These are phyloP conservation scores for Paratrypauchen microcephalus DNA, from an alignment of 2,797 vertebrate species.

Conservation along the genomic window DNA sequence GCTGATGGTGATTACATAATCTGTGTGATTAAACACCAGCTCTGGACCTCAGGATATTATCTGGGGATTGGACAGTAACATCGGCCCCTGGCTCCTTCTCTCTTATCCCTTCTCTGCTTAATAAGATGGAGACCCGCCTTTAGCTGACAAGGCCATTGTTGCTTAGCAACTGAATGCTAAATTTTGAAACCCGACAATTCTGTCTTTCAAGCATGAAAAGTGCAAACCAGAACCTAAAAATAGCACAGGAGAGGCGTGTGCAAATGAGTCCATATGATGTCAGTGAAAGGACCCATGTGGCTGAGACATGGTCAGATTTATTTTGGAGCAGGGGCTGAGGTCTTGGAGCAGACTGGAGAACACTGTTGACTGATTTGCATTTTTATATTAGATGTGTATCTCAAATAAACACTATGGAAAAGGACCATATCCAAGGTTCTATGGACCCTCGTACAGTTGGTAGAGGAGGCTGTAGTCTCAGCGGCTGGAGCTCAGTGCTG, in stretches of 20 bases:
- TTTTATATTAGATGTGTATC: background rate
- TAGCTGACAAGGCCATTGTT: conserved; percentile 68
- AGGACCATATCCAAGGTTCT: background rate
- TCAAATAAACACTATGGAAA: conserved; percentile 5
- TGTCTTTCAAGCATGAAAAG: conserved; percentile 70
- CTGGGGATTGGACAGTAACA: conserved; percentile 56
- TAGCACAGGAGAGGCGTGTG: conserved; percentile 39
- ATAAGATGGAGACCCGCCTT: conserved; percentile 72
- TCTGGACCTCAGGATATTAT: conserved; percentile 63
- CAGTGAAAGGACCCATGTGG: conserved; percentile 49
- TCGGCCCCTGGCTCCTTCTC: conserved; percentile 46
- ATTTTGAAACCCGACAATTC: conserved; percentile 75
- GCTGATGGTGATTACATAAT: conserved; percentile 70
- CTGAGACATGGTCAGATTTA: conserved; percentile 64
- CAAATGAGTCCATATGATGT: conserved; percentile 45
- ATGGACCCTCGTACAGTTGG: background rate
- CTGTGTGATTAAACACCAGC: conserved; percentile 67
- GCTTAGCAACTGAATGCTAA: conserved; percentile 83
- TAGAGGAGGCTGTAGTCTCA: background rate
- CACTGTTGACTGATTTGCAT: conserved; percentile 23
- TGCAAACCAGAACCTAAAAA: conserved; percentile 69
- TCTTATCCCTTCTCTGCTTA: conserved; percentile 56
- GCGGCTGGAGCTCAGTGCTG: conserved; percentile 12
- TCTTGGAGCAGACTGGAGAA: conserved; percentile 42
- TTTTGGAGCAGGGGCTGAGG: conserved; percentile 61